Evolutionary conservation across 2,113 vertebrate genomes (phyloP), one percentile per base, ranked within the genome.

Genomic region (Corythornis vintsioides): DNA sequence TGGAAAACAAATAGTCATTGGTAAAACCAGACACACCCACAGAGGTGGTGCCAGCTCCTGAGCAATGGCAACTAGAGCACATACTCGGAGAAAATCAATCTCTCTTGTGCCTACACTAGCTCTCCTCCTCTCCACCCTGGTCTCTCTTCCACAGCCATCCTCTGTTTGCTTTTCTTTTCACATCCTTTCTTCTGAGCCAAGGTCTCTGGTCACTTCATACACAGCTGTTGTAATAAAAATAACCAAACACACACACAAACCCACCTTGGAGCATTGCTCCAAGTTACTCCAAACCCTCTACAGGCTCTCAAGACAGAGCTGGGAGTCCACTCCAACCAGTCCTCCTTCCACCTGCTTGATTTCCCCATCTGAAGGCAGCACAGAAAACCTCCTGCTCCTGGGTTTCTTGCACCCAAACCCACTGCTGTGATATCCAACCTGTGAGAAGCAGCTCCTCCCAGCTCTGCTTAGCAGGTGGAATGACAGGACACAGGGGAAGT

Each of bases 401-500:
- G 25, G 13, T 61, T 21, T 57, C 13, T 3, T 50, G 59, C 47
- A 79, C 21, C 21, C 61, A 69, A 72, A 15, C 11, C 9, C 45
- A 72, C 5, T 33, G 43, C 67, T 71, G 67, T 26, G 31, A 40
- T 22, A 10, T 6, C 53, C 7, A 33, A 55, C 24, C 63, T 19
- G 17, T 3, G 20, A 69, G 61, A 64, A 75, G 45, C 33, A 69
- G 61, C 20, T 90, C 66, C 63, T 20, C 16, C 22, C 57, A 92
- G 42, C 60, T 73, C 60, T 56, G 42, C 43, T 26, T 4, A 25
- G 26, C 35, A 52, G 3, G 3, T 3, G 11, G 56, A 94, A 84
- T 9, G 22, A 90, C 15, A 89, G 26, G 78, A 93, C 67, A 92
- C 61, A 26, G 35, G 60, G 40, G 25, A 89, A 94, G 92, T 90